Conservation (phyloP, 2,797 vertebrate genomes). For the Podarcis siculus region DNA sequence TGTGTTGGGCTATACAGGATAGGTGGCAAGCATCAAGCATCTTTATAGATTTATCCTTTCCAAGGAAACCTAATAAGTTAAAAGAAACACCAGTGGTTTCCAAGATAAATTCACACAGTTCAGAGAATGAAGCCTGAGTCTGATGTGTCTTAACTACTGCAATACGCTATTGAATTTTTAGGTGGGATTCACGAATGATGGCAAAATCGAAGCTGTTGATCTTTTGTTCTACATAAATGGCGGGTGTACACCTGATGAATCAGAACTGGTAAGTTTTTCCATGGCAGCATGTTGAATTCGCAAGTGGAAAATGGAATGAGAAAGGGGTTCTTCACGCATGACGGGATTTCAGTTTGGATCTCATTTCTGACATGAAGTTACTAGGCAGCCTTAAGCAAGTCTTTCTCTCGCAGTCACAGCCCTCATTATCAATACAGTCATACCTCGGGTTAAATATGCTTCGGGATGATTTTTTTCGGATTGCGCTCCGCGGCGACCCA, state of each 20-base stretch:
- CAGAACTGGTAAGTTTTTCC: conserved; percentile 59
- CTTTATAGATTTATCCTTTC: background rate
- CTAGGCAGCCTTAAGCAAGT: no score
- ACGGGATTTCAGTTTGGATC: no score
- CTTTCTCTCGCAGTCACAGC: no score
- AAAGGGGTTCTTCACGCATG: no score
- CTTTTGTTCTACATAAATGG: conserved; percentile 70
- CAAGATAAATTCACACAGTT: background rate
- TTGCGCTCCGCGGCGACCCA: no score
- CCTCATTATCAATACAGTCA: no score
- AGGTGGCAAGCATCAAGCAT: background rate
- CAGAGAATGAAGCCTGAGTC: background rate
- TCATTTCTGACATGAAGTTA: no score
- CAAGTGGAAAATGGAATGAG: background rate
- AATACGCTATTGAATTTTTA: conserved; percentile 28
- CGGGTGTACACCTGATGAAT: conserved; percentile 65
- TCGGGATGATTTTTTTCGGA: no score
- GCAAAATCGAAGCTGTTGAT: conserved; percentile 70
- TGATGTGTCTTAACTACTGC: background rate
- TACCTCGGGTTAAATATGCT: no score
- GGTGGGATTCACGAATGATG: conserved; percentile 74
- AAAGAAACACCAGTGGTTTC: no score
- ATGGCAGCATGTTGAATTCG: background rate
- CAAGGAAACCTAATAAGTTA: no score
- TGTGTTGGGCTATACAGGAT: background rate